A percentile compares a stretch with the other conserved stretches of the same genome.
These are phyloP conservation scores for Octopus sinensis DNA, from an alignment of 1,140 invertebrate species.

Conservation along the genomic window DNA sequence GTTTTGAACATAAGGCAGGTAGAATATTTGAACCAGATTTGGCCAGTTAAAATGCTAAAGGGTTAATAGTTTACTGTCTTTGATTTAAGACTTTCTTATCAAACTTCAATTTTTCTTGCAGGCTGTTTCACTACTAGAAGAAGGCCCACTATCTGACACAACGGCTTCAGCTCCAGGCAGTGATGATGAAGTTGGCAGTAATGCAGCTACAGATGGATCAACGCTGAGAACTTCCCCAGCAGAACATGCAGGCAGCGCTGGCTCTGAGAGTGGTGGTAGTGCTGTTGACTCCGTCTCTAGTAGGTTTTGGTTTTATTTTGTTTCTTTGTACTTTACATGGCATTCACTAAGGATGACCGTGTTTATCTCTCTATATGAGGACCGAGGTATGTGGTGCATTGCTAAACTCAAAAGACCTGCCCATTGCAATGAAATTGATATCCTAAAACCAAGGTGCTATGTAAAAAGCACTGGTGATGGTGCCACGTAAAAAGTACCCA, in stretches of 20 bases:
- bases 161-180: slow-evolving; percentile 80
- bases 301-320: slow-evolving; percentile 60
- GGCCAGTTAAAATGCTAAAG: background rate
- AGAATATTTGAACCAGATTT: no score
- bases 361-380: no score
- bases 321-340: no score
- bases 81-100: background rate
- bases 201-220: slow-evolving; percentile 86
- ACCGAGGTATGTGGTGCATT: no score
- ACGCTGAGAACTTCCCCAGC: slow-evolving; percentile 85
- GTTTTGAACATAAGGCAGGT: no score
- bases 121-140: slow-evolving; percentile 38
- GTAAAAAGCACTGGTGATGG: no score
- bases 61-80: background rate
- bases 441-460: no score
- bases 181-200: slow-evolving; percentile 87
- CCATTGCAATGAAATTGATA: no score
- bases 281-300: slow-evolving; percentile 86
- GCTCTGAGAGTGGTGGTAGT: slow-evolving; percentile 78
- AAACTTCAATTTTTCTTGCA: slow-evolving; percentile 15
- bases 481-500: no score
- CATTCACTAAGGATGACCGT: no score
- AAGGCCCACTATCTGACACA: slow-evolving; percentile 65
- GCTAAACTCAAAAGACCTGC: no score
- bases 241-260: slow-evolving; percentile 64